phyloP scores from a whole-genome alignment of 2,888 invertebrate genomes.

The Pycnomerus fuliginosus region DNA sequence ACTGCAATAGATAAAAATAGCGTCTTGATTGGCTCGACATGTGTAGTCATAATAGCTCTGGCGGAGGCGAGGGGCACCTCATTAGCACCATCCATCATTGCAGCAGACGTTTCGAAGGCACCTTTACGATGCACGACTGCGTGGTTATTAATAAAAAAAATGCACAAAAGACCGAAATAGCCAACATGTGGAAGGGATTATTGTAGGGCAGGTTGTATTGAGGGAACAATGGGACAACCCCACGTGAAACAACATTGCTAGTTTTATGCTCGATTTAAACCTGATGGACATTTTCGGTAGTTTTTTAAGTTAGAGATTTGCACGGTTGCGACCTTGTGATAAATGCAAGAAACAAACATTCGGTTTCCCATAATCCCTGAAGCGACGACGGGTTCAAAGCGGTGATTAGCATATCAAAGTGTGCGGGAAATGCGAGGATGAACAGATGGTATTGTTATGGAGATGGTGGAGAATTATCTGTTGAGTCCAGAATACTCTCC shows the following conservation, averaged over 20 bases:
- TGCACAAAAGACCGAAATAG: too few species aligned
- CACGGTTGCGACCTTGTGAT: neutral
- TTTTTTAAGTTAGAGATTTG: constrained; percentile 18
- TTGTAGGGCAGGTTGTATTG: too few species aligned
- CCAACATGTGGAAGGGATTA: too few species aligned
- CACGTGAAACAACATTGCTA: constrained; percentile 40
- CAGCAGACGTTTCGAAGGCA: constrained; percentile 30
- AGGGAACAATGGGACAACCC: too few species aligned
- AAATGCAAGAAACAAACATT: constrained; percentile 18
- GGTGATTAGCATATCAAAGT: constrained; percentile 47
- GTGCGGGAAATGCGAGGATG: constrained; percentile 40
- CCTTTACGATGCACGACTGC: too few species aligned
- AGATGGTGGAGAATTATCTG: constrained; percentile 44
- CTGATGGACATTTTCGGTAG: constrained; percentile 41
- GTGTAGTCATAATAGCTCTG: constrained; percentile 45
- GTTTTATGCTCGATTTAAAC: constrained; percentile 39
- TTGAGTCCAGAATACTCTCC: too few species aligned
- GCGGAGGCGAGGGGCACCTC: constrained; percentile 40
- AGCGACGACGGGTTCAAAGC: constrained; percentile 36
- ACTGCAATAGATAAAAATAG: constrained; percentile 44
- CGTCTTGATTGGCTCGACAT: constrained; percentile 42
- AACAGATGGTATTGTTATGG: constrained; percentile 46
- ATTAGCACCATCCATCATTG: constrained; percentile 51
- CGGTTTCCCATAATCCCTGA: constrained; percentile 18
- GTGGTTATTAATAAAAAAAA: too few species aligned